These are phyloP conservation scores for Syrista parreyssii DNA, from an alignment of 2,888 invertebrate genomes.

Conservation along the genomic window DNA sequence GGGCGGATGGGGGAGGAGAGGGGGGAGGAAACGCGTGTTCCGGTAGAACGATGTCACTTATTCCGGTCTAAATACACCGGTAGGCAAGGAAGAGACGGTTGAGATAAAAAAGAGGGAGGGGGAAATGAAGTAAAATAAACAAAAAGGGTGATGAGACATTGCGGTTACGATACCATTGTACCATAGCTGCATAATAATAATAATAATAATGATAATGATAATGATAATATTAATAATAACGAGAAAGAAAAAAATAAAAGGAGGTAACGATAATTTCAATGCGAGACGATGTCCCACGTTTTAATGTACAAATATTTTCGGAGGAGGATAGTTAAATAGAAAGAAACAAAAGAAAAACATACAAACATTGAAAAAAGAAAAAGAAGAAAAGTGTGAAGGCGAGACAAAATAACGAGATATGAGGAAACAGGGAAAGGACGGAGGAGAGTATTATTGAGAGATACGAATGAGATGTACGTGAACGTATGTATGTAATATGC, in stretches of 20 bases:
- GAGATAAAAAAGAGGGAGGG: background rate
- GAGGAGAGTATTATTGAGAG: background rate
- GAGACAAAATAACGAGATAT: background rate
- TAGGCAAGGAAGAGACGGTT: background rate
- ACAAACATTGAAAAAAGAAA: background rate
- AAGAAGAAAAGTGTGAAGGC: background rate
- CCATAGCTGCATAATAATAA: slow-evolving; percentile 59
- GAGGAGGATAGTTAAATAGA: slow-evolving; percentile 58
- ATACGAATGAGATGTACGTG: background rate
- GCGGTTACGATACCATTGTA: slow-evolving; percentile 62
- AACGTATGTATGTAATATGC: background rate
- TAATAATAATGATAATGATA: background rate
- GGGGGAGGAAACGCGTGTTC: background rate
- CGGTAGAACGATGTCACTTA: background rate
- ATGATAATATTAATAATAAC: background rate
- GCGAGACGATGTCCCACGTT: slow-evolving; percentile 57
- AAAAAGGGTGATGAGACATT: slow-evolving; percentile 55
- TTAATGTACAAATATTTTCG: slow-evolving; percentile 64
- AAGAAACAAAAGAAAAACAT: slow-evolving; percentile 25
- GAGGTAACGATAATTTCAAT: slow-evolving; percentile 55
- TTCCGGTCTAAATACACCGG: background rate
- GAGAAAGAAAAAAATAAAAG: slow-evolving; percentile 34
- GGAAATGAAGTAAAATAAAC: background rate
- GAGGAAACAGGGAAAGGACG: background rate
- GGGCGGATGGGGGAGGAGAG: background rate